Base-by-base conservation (phyloP, 2,113 vertebrate genomes). In the Cololabis saira region DNA sequence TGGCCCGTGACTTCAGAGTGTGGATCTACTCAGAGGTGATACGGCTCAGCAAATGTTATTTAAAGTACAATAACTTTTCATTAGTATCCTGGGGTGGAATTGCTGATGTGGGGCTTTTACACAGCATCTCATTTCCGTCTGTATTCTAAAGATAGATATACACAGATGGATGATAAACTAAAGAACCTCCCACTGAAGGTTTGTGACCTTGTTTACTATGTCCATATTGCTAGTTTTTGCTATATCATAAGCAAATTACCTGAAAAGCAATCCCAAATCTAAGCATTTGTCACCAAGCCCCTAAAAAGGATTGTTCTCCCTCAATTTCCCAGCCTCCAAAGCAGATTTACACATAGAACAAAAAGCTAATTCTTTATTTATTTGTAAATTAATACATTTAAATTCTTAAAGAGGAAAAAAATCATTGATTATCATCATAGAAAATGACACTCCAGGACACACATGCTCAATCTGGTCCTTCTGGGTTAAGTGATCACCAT, bases 1-100 rank as follows among this genome's bases (percentile, higher is more conserved):
- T 73, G 75, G 82, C 70, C 63, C 75, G 48, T 72, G 50, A 55
- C 74, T 73, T 84, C 60, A 53, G 22, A 66, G 52, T 45, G 57
- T 18, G 56, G 21, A 40, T 67, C 50, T 19, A 61, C 64, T 73
- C 47, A 27, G 12, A 48, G 33, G 58, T 73, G 64, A 71, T 61
- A 64, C 51, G 18, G 54, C 58, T 74, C 63, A 70, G 57, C 61
- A 67, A 65, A 62, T 61, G 53, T 33, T 82, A 70, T 51, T 67
- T 18, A 51, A 41, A 48, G 11, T 54, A 43, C 54, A 30, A 44
- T 55, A 70, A 58, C 54, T 61, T 67, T 48, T 73, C 19, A 66
- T 75, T 57, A 54, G 52, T 43, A 33, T 51, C 56, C 52, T 13
- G 56, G 27, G 37, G 52, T 40, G 14, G 63, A 57, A 17, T 0